Percentiles rank a stretch among this genome's conserved stretches.
Conservation (phyloP, 2,888 invertebrate genomes). For the Harpalus rubripes region DNA sequence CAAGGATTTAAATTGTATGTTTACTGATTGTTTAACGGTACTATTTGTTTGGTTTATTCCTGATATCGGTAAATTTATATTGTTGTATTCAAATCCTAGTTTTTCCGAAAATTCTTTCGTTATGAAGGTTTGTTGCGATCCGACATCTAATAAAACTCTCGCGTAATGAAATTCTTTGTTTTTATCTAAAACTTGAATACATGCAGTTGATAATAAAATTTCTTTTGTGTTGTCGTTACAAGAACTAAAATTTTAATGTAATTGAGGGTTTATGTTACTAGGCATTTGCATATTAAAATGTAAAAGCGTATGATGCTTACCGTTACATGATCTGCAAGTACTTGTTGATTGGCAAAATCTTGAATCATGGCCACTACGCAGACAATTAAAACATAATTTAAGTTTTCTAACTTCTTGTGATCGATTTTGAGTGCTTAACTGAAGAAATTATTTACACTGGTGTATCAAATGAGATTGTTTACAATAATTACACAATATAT, state of each 20-base stretch:
- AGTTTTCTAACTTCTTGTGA: background rate
- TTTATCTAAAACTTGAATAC: slow-evolving; percentile 20
- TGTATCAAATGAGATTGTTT: no score
- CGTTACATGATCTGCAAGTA: background rate
- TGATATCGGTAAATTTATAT: slow-evolving; percentile 6
- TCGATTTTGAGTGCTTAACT: no score
- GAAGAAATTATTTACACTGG: no score
- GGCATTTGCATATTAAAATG: background rate
- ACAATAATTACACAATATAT: no score
- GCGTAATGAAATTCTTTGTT: background rate
- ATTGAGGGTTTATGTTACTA: no score
- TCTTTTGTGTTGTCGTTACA: no score
- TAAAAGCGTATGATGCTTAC: background rate
- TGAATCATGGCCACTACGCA: background rate
- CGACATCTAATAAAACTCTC: background rate
- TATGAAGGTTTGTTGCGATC: background rate
- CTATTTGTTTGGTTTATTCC: no score
- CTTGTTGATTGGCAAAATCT: background rate
- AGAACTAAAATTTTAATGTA: no score
- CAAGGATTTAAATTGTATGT: background rate
- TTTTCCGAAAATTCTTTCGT: background rate
- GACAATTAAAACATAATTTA: background rate
- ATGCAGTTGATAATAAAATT: slow-evolving; percentile 19
- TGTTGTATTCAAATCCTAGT: slow-evolving; percentile 7
- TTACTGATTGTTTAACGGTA: background rate